Base-by-base conservation (phyloP, 2,888 invertebrate species). In the Himalopsyche anomala region DNA sequence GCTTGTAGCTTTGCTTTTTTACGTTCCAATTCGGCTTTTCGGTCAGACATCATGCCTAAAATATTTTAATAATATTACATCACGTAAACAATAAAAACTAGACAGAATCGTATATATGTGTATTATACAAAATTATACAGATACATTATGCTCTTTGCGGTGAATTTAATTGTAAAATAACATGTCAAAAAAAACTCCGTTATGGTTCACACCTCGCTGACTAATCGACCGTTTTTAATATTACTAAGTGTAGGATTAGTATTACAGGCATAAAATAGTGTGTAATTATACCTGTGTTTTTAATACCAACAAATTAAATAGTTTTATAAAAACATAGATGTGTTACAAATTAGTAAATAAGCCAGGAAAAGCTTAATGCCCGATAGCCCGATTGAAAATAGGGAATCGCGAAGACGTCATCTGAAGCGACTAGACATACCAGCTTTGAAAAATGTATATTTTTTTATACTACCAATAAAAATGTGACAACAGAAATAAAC, bases 1-100 rank as follows among this genome's bases (percentile, higher is more conserved):
- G 97, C 97, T 91, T 97, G 97, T 89, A 98, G 94, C 92, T 97
- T 98, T 40, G 97, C 97, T 91, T 98, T 97, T 92, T 98, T 98
- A 87, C 97, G 95, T 92, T 98, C 98, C 90, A 98, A 91, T 92
- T 98, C 98, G n/a, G 97, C 97, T 91, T 97, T 97, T 88, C 98
- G 95, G 92, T 98, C 98, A 84, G 96, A 95, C 97, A 97, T 97
- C 36, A 74, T 87, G 74, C 40, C 79, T 55, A 74, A 51, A 51
- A 51, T 15, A 51, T 51, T 12, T 3, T 15, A 51, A 4, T 15
- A 51, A 15, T 51, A 6, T 51, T 4, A 74, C 5, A 74, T 2
- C 74, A 74, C 28, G 15, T 19, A n/a, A 3, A 5, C 38, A 12
- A 2, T 28, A 1, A 28, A 28, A 4, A 15, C 15, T 51, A 15